Percentiles rank a stretch among this genome's conserved stretches.
Evolutionary conservation across 2,113 vertebrate genomes (phyloP).

Genomic region (Stegastes partitus): DNA sequence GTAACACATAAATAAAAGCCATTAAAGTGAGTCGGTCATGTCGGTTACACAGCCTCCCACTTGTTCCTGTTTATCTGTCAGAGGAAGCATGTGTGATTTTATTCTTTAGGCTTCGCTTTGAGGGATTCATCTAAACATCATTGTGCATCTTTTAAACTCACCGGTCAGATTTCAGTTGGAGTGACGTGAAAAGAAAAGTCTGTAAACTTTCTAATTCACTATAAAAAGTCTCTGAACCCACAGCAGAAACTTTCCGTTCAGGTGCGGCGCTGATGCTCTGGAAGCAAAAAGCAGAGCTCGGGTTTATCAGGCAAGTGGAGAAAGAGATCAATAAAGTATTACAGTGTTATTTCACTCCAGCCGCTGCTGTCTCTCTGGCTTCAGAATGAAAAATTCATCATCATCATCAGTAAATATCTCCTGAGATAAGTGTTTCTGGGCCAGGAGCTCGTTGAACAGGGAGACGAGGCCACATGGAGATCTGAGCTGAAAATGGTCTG

Average conservation of each 20-base stretch:
- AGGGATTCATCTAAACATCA: no score
- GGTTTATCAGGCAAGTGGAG: constrained; percentile 28
- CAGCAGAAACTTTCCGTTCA: no score
- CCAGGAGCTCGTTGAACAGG: constrained; percentile 4
- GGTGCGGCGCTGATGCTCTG: not conserved
- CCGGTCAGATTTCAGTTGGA: no score
- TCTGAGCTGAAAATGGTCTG: not conserved
- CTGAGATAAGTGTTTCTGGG: constrained; percentile 43
- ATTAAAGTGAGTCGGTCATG: no score
- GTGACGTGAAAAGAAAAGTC: no score
- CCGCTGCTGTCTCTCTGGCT: constrained; percentile 4
- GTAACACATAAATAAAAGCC: not conserved
- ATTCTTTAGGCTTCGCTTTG: no score
- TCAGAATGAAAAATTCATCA: constrained; percentile 37
- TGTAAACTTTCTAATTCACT: no score
- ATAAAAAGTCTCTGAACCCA: no score
- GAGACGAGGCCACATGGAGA: constrained; percentile 2
- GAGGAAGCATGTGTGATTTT: no score
- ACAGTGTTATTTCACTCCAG: constrained; percentile 44
- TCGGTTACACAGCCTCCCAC: no score
- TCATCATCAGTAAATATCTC: constrained; percentile 43
- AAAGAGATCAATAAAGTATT: constrained; percentile 59
- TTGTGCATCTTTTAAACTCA: no score
- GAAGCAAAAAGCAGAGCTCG: constrained; percentile 22
- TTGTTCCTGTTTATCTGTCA: no score